A percentile compares a stretch with the other conserved stretches of the same genome.
Conservation (phyloP, 2,888 invertebrate genomes). For the Syrista parreyssii region DNA sequence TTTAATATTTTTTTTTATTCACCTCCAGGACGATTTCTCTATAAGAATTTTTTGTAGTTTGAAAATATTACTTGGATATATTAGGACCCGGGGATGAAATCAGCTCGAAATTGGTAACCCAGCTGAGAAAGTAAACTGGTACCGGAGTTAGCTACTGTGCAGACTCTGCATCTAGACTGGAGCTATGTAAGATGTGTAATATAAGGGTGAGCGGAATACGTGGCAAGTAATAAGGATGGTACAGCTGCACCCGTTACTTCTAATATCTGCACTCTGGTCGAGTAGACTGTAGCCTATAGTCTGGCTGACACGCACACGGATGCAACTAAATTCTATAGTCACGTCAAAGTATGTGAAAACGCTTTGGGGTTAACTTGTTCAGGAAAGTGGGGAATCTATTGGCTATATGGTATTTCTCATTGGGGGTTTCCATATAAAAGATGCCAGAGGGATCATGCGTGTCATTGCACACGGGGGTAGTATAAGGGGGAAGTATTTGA, state of each 20-base stretch:
- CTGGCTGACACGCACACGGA: no score
- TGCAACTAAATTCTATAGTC: no score
- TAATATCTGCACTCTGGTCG: slow-evolving; percentile 39
- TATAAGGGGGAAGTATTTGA: background rate
- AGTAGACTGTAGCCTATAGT: no score
- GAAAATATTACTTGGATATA: slow-evolving; percentile 28
- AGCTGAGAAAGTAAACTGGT: no score
- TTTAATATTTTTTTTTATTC: no score
- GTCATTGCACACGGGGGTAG: background rate
- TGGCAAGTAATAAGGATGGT: slow-evolving; percentile 50
- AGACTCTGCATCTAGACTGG: background rate
- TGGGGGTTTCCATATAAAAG: background rate
- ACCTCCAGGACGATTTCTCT: no score
- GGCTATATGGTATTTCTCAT: no score
- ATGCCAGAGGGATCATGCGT: background rate
- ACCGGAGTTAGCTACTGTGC: background rate
- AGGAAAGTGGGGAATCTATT: no score
- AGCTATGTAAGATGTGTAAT: slow-evolving; percentile 35
- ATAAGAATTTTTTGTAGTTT: background rate
- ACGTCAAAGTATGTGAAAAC: no score
- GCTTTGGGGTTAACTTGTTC: no score
- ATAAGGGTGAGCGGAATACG: slow-evolving; percentile 48
- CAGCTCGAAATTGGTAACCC: slow-evolving; percentile 38
- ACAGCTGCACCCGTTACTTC: slow-evolving; percentile 53
- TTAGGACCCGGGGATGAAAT: slow-evolving; percentile 36